A percentile compares a stretch with the other conserved stretches of the same genome.
Conservation (phyloP, 1,140 invertebrate species). For the Rhyacophila brunnea region DNA sequence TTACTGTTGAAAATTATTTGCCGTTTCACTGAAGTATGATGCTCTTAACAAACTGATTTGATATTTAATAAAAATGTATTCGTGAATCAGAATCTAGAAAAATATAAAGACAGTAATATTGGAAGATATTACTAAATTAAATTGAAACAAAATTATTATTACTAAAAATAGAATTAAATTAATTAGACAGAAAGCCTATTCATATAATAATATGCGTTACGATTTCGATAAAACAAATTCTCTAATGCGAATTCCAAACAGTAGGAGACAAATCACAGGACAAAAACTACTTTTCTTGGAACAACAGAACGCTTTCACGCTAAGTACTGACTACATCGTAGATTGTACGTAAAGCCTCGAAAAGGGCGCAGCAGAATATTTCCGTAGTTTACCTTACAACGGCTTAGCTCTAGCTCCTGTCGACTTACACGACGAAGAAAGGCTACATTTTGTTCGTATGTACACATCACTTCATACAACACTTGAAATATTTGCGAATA, state of each 20-base stretch:
- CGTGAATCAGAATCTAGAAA: too few relatives aligned
- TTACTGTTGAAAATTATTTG: too few relatives aligned
- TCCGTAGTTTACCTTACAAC: slow-evolving; percentile 16
- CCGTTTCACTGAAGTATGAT: too few relatives aligned
- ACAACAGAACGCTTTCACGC: slow-evolving; percentile 25
- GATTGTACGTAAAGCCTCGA: slow-evolving; percentile 9
- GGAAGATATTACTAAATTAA: too few relatives aligned
- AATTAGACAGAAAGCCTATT: background rate
- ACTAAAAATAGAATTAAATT: too few relatives aligned
- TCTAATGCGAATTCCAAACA: background rate
- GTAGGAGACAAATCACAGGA: background rate
- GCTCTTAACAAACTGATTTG: too few relatives aligned
- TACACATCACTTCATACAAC: too few relatives aligned
- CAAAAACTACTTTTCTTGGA: slow-evolving; percentile 2
- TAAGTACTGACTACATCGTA: slow-evolving; percentile 16
- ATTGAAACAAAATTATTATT: too few relatives aligned
- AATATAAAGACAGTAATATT: too few relatives aligned
- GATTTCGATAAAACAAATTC: background rate
- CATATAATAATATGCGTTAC: background rate
- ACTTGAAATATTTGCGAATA: too few relatives aligned
- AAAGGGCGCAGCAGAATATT: slow-evolving; percentile 5
- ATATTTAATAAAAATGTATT: too few relatives aligned
- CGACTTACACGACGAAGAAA: slow-evolving; percentile 9
- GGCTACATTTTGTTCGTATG: too few relatives aligned
- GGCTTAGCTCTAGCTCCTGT: slow-evolving; percentile 22